Base-by-base conservation (phyloP, 2,113 vertebrate species). In the Pluvialis apricaria region DNA sequence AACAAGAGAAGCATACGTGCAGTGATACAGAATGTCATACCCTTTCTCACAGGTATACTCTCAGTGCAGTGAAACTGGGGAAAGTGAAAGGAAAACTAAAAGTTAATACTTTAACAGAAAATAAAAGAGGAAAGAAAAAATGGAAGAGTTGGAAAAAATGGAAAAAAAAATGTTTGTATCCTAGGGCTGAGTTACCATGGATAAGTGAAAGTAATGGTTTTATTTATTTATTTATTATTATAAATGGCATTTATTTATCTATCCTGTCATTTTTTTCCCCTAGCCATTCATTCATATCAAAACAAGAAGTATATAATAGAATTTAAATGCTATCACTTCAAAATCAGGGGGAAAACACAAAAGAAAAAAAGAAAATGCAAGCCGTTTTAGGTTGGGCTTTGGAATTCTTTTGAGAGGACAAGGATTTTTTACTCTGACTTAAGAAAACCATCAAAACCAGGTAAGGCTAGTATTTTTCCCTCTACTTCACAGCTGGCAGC, bases 1-100 rank as follows among this genome's bases (percentile, higher is more conserved):
- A 75, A 52, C 3, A 69, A 32, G 11, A 45, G 34, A 69, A 47
- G 7, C 0, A 18, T 29, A 34, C 0, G 0, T 32, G 9, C 36
- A 29, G 15, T 52, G 34, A 36, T 36, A 34, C 21, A 68, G 36
- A 40, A 64, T 14, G 34, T 57, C 25, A 29, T 16, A 28, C 2
- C 3, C 15, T 70, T 62, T 75, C 22, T n/a, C 29, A 64, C 6
- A 87, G 20, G 6, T 66, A 34, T 32, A 54, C 5, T 1, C 4
- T 80, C 49, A 52, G 15, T 68, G 10, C 16, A 88, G 38, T 64
- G 34, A 57, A 84, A 70, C 38, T 40, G 47, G 36, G 21, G 44
- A 64, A 80, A 88, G 31, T 54, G 25, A 64, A 80, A 1, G 25
- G 32, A 45, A 69, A 51, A 29, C 11, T 83, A 29, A 18, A 58